A percentile compares a stretch with the other conserved stretches of the same genome.
phyloP scores from a whole-genome alignment of 2,113 vertebrate species.

The Atlantisia rogersi region DNA sequence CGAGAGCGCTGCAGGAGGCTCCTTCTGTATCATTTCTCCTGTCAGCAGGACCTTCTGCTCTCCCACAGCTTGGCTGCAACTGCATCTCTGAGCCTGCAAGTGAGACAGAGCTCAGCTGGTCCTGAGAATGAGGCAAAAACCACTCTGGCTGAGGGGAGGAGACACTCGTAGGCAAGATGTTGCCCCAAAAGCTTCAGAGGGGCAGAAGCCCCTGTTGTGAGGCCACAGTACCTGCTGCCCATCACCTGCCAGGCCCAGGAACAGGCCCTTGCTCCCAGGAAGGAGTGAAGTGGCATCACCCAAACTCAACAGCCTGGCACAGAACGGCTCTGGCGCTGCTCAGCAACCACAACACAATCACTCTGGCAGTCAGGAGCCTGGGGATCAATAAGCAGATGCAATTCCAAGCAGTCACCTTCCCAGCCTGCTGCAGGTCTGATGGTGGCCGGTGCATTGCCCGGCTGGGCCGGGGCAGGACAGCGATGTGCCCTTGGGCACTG shows the following conservation, averaged over 20 bases:
- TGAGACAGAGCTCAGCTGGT: neutral
- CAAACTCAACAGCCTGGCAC: neutral
- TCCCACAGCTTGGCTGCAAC: neutral
- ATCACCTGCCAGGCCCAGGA: neutral
- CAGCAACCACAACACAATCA: no score
- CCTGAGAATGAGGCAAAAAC: neutral
- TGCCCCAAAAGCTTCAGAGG: neutral
- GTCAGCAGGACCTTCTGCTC: neutral
- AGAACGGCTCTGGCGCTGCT: no score
- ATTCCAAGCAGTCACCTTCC: neutral
- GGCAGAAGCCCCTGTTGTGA: neutral
- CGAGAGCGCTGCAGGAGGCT: neutral
- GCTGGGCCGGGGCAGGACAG: neutral
- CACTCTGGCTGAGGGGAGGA: no score
- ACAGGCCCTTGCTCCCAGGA: neutral
- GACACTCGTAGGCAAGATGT: neutral
- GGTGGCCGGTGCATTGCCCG: neutral
- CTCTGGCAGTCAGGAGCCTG: neutral
- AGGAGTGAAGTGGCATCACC: neutral
- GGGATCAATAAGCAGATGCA: neutral
- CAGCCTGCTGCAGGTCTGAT: neutral
- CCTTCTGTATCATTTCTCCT: neutral
- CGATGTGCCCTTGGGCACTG: neutral
- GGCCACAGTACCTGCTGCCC: neutral
- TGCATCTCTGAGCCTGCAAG: neutral